Conservation (phyloP, 2,797 vertebrate species). For the Dermochelys coriacea region DNA sequence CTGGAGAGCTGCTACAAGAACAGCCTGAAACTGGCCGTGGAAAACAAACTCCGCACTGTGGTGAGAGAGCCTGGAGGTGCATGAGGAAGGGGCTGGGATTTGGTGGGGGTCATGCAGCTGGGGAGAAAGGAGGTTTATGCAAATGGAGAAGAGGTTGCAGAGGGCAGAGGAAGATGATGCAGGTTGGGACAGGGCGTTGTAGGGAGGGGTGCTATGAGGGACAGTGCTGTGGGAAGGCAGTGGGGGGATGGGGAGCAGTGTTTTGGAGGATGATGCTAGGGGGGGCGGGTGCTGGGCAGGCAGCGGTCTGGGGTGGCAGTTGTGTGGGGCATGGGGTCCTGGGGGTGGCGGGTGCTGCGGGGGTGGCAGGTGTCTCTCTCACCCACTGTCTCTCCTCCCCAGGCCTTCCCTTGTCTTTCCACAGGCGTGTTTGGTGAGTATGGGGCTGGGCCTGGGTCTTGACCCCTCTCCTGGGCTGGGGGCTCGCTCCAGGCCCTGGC, state of each 20-base stretch:
- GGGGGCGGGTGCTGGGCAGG: too few relatives aligned
- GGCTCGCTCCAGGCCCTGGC: background rate
- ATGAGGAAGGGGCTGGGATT: background rate
- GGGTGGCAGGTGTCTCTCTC: background rate
- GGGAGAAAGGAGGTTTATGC: background rate
- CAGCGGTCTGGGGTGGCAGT: too few relatives aligned
- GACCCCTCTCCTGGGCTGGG: fast-evolving
- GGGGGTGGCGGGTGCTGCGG: too few relatives aligned
- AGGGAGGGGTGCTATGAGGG: background rate
- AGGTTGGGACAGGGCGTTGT: background rate
- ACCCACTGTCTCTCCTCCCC: background rate
- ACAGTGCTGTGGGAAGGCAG: background rate
- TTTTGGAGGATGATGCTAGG: too few relatives aligned
- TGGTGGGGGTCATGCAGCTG: background rate
- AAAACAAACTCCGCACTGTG: conserved; percentile 84
- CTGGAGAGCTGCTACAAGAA: conserved; percentile 88
- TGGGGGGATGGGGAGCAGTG: too few relatives aligned
- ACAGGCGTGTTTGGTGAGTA: conserved; percentile 77
- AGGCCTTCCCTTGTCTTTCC: conserved; percentile 79
- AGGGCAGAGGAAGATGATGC: fast-evolving
- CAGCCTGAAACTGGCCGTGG: conserved; percentile 82
- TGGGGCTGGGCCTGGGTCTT: background rate
- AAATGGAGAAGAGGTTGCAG: fast-evolving
- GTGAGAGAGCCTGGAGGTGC: conserved; percentile 69
- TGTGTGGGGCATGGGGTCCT: too few relatives aligned